Base-by-base conservation (phyloP, 1,140 invertebrate genomes). In the Lethocerus indicus region DNA sequence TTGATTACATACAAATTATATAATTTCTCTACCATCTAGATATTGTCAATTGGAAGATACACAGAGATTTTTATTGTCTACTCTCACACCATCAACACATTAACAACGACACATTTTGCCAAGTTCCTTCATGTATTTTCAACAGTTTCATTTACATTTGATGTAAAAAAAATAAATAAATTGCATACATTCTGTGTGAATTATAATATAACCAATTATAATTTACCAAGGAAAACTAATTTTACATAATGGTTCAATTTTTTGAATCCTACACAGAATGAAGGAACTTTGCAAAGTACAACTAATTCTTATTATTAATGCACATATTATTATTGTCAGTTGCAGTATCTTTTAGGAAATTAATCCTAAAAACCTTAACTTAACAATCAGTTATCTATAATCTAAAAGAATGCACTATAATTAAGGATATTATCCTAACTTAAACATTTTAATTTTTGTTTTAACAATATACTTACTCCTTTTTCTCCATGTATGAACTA, bases 321-420 rank as follows among this genome's bases (percentile, higher is more conserved):
- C 43, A 51, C 50, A 51, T 35, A 35, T 14, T 20, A 25, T 51
- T 51, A 51, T 51, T 51, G 50, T 51, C 50, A 46, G 39, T 51
- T 51, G 50, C 50, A 51, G 50, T 51, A 51, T 51, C 35, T 46
- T 51, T 47, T 40, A 51, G 50, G 50, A 51, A 27, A 40, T 14
- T 25, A 18, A n/a, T 41, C 43, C 50, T 46, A 46, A 51, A 51
- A 51, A 36, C 42, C 43, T 37, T 46, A 51, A 25, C 41, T 50
- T 43, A 44, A 50, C 44, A 45, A 35, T 35, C 37, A 47, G n/a
- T 14, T 2, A 14, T 45, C 18, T 45, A 25, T 43, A 18, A n/a
- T n/a, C n/a, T n/a, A n/a, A n/a, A n/a, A n/a, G n/a, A n/a, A n/a
- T n/a, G n/a, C n/a, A n/a, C n/a, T n/a, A n/a, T n/a, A n/a, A n/a